phyloP scores from a whole-genome alignment of 1,140 invertebrate species.

The Panagrolaimus sp. region DNA sequence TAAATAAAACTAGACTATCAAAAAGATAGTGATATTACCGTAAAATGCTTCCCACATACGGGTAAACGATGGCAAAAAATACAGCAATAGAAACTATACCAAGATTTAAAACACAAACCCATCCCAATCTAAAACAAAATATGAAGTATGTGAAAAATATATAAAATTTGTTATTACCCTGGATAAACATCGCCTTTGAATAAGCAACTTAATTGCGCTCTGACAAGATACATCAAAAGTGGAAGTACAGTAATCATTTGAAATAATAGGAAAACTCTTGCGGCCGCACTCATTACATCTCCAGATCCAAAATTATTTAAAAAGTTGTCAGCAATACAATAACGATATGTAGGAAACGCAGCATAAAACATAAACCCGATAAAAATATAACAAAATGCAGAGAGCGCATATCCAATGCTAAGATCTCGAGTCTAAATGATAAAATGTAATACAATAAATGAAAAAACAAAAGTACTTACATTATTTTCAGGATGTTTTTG shows the following conservation, averaged over 20 bases:
- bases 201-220: conserved; percentile 68
- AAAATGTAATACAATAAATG: conserved; percentile 9
- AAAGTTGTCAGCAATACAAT: conserved; percentile 83
- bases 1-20: conserved; percentile 68
- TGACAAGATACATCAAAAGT: conserved; percentile 74
- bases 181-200: conserved; percentile 55
- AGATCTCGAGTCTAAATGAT: conserved; percentile 73
- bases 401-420: conserved; percentile 74
- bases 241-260: conserved; percentile 83
- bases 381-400: conserved; percentile 74
- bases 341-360: conserved; percentile 74
- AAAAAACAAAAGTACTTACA: conserved; percentile 64
- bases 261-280: conserved; percentile 75
- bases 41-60: conserved; percentile 77
- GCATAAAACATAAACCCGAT: conserved; percentile 76
- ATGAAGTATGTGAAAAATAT: conserved; percentile 33
- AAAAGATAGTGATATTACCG: conserved; percentile 72
- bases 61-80: conserved; percentile 75
- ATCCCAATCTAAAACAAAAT: conserved; percentile 59
- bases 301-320: conserved; percentile 78
- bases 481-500: conserved; percentile 79
- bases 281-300: conserved; percentile 72
- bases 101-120: conserved; percentile 60
- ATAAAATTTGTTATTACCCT: conserved; percentile 59
- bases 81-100: conserved; percentile 67